These are phyloP conservation scores for Drosophila tristis DNA, from an alignment of 1,140 invertebrate species.

Conservation along the genomic window DNA sequence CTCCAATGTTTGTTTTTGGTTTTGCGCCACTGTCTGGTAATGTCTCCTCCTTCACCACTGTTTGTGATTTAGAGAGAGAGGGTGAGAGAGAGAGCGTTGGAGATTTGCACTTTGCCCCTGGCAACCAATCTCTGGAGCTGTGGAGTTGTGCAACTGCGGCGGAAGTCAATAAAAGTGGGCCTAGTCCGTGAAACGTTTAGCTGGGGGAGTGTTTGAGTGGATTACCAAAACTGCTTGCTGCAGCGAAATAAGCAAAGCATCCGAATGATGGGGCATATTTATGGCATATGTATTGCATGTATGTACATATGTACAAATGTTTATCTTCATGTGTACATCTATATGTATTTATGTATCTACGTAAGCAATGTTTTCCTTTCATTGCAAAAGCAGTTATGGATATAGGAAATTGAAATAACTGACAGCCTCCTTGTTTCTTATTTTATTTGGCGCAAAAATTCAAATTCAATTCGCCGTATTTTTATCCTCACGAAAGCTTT, in stretches of 20 bases:
- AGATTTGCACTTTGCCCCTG: conserved; percentile 64
- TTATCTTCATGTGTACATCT: too few relatives aligned
- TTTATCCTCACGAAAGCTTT: neutral
- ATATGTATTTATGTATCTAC: too few relatives aligned
- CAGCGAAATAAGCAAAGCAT: conserved; percentile 56
- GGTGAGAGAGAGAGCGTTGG: conserved; percentile 35
- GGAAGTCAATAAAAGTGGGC: conserved; percentile 77
- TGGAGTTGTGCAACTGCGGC: conserved; percentile 35
- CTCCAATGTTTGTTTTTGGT: conserved; percentile 60
- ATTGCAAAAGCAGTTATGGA: too few relatives aligned
- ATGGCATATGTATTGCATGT: neutral
- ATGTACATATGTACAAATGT: too few relatives aligned
- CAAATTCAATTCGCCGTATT: conserved; percentile 1
- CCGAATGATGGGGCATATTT: neutral
- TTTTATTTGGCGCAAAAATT: neutral
- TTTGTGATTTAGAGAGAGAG: conserved; percentile 29
- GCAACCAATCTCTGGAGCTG: conserved; percentile 4
- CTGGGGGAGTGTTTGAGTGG: conserved; percentile 38
- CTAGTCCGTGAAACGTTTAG: conserved; percentile 52
- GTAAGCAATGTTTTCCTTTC: too few relatives aligned
- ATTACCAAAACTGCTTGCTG: conserved; percentile 24
- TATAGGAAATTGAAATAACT: too few relatives aligned
- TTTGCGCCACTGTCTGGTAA: conserved; percentile 27
- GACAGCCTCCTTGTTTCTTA: too few relatives aligned
- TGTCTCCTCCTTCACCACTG: neutral